These are phyloP conservation scores for Ciconia maguari DNA, from an alignment of 2,113 vertebrate species.

Conservation along the genomic window DNA sequence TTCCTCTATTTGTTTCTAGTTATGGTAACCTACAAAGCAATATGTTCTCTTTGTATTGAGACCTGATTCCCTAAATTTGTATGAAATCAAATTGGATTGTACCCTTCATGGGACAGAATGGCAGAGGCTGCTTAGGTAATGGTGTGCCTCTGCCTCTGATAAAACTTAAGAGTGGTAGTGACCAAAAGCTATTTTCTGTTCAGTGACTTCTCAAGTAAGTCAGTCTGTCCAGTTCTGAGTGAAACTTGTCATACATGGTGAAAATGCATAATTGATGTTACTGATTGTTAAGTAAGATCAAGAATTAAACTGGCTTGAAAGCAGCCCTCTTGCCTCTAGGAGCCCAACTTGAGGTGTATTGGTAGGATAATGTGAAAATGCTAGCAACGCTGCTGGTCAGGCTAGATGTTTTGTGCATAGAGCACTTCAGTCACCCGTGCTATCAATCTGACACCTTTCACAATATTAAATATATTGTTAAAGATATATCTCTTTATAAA, in stretches of 20 bases:
- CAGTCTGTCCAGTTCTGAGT: background rate
- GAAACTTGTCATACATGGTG: background rate
- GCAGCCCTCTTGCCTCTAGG: background rate
- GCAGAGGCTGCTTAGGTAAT: background rate
- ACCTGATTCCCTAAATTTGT: background rate
- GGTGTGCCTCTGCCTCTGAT: background rate
- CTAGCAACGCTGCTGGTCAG: background rate
- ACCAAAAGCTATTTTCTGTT: background rate
- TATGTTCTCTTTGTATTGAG: background rate
- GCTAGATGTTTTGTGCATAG: background rate
- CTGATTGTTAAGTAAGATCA: background rate
- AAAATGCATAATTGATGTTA: background rate
- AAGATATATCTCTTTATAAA: background rate
- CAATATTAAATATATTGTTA: background rate
- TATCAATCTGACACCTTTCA: background rate
- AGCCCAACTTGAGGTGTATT: background rate
- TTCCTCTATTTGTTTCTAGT: background rate
- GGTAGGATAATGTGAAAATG: background rate
- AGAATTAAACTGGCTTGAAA: background rate
- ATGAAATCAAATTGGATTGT: background rate
- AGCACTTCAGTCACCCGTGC: background rate
- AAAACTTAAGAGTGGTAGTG: background rate
- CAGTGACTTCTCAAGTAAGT: background rate
- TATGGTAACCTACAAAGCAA: background rate
- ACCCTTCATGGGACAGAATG: background rate